phyloP scores from a whole-genome alignment of 2,113 vertebrate species.

The Bettongia penicillata region DNA sequence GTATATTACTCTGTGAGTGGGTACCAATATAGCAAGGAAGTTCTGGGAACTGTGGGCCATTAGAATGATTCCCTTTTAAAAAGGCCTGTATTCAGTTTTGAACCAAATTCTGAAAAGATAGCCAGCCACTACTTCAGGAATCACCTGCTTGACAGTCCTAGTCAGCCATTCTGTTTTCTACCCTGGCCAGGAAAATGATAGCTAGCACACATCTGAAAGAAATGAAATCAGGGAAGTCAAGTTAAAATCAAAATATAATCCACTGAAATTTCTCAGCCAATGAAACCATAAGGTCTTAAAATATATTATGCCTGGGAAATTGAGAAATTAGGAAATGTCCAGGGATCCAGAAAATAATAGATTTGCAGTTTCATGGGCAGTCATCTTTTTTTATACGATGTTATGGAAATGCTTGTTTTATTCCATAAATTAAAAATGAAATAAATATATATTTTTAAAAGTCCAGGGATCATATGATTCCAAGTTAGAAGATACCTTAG shows the following conservation, averaged over 20 bases:
- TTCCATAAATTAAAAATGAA: not conserved
- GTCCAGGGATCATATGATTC: not conserved
- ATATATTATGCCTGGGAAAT: not conserved
- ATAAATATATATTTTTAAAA: slow-evolving; percentile 6
- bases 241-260: not conserved
- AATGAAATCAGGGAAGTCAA: slow-evolving; percentile 30
- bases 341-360: not conserved
- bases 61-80: slow-evolving; percentile 12
- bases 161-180: not conserved
- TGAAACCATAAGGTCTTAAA: slow-evolving; percentile 1
- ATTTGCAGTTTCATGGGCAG: not conserved
- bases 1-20: not conserved
- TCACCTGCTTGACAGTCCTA: not conserved
- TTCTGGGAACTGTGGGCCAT: not conserved
- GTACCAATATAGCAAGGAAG: not conserved
- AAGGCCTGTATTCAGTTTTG: not conserved
- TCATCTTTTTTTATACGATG: not conserved
- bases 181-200: not conserved
- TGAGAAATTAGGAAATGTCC: slow-evolving; percentile 21
- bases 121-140: not conserved
- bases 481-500: not conserved
- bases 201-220: not conserved
- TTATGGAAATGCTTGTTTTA: not conserved
- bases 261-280: not conserved
- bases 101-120: slow-evolving; percentile 12